Evolutionary conservation across 2,797 vertebrate species (phyloP), one percentile per base, ranked within the genome.

Genomic region (Knipowitschia caucasica): DNA sequence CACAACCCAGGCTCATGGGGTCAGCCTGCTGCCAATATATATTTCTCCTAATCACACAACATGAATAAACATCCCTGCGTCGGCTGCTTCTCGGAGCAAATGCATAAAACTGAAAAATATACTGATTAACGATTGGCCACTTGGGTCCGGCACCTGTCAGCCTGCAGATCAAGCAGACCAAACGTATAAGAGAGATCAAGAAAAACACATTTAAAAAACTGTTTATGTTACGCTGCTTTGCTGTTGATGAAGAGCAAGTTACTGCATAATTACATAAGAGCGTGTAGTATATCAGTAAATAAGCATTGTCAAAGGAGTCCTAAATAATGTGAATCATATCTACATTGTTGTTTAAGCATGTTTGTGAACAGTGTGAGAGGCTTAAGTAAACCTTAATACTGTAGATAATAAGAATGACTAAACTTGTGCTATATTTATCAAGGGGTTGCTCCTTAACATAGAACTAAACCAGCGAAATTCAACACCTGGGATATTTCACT

Each of bases 61-160:
- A 83, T 76, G 79, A 83, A 85, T 80, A 85, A 76, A 83, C 64
- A 83, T 73, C 43, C 53, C n/a, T 57, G 29, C 6, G 62, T 33
- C 51, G 46, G 35, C 56, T 56, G 5, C 26, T 65, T 51, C 58
- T 38, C 18, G 9, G 25, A 29, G 29, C 25, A 45, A 15, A 34
- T 45, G 49, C 51, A 65, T 30, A 40, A 58, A 67, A 61, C 17
- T 55, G 61, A 74, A 74, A 83, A 80, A 77, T 69, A 69, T 54
- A 64, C 73, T 75, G 69, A 81, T 83, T 77, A 80, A 67, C 62
- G 60, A 8, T 1, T 8, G 63, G 63, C 35, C 55, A 35, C 58
- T 47, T 43, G 4, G 58, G 64, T 66, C 63, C 50, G 50, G 50
- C 38, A 69, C 68, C 67, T 69, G 73, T 71, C 69, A 67, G 53